phyloP scores from a whole-genome alignment of 2,797 vertebrate species.

The Rhodeus uyekii region DNA sequence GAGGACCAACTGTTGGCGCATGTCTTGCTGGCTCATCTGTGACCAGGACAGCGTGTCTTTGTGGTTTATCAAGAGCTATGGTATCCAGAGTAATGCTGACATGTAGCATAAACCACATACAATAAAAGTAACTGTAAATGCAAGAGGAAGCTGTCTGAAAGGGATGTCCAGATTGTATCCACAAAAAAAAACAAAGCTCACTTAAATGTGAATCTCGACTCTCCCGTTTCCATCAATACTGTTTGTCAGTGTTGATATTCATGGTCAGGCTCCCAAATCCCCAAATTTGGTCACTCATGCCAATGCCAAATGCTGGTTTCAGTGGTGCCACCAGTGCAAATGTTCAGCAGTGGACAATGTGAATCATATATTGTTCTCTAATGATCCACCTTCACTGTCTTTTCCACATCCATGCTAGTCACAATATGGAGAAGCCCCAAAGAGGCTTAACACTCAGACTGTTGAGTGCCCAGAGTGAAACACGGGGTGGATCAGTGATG shows the following conservation, averaged over 20 bases:
- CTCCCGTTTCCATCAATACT: neutral
- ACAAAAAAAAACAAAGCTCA: neutral
- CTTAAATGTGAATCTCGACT: neutral
- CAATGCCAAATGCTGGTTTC: neutral
- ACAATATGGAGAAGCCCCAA: neutral
- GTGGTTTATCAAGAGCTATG: neutral
- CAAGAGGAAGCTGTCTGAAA: neutral
- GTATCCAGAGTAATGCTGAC: neutral
- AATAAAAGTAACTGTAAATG: neutral
- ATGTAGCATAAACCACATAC: neutral
- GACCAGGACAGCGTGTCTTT: neutral
- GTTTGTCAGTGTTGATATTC: neutral
- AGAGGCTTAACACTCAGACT: neutral
- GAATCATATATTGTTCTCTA: neutral
- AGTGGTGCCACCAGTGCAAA: neutral
- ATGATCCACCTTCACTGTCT: neutral
- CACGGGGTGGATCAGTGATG: neutral
- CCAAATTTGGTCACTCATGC: neutral
- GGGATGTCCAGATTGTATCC: neutral
- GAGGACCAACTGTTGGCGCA: neutral
- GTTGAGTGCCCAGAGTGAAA: neutral
- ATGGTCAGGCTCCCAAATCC: neutral
- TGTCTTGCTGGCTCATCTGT: neutral
- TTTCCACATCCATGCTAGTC: neutral
- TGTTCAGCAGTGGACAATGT: neutral